Evolutionary conservation across 2,113 vertebrate genomes (phyloP).

Genomic region (Rhabdornis inornatus): DNA sequence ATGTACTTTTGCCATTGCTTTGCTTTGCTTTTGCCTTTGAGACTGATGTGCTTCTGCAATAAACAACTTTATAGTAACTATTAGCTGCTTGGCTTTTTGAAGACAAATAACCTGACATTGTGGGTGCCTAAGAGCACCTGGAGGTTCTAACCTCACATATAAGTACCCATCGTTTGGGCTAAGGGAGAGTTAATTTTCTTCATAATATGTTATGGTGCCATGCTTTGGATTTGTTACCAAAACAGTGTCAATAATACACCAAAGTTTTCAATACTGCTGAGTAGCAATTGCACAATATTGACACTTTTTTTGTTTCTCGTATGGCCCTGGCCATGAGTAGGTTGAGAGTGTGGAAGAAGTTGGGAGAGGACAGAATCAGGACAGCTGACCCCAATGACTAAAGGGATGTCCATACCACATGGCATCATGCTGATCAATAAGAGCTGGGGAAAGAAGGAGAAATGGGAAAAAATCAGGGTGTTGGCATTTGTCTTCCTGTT

Average conservation of each 20-base stretch:
- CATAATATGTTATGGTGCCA: background rate
- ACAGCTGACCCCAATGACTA: background rate
- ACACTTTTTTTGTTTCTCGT: background rate
- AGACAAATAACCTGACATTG: too few species aligned
- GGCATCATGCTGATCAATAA: background rate
- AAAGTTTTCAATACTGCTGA: background rate
- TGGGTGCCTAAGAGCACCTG: too few species aligned
- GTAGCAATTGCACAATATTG: background rate
- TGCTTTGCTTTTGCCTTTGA: too few species aligned
- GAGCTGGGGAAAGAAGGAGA: background rate
- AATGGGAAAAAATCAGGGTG: background rate
- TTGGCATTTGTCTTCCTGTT: background rate
- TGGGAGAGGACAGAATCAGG: background rate
- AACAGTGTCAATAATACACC: background rate
- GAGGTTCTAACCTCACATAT: too few species aligned
- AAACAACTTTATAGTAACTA: too few species aligned
- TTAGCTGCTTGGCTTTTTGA: too few species aligned
- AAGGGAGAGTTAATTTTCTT: background rate
- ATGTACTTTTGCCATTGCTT: too few species aligned
- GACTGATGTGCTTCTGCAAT: too few species aligned
- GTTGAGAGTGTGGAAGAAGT: background rate
- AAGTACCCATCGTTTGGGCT: background rate
- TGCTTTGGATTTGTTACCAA: background rate
- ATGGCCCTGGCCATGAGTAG: accelerated
- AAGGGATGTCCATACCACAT: background rate